These are phyloP conservation scores for Paralvinella palmiformis DNA, from an alignment of 1,140 invertebrate genomes.

Conservation along the genomic window DNA sequence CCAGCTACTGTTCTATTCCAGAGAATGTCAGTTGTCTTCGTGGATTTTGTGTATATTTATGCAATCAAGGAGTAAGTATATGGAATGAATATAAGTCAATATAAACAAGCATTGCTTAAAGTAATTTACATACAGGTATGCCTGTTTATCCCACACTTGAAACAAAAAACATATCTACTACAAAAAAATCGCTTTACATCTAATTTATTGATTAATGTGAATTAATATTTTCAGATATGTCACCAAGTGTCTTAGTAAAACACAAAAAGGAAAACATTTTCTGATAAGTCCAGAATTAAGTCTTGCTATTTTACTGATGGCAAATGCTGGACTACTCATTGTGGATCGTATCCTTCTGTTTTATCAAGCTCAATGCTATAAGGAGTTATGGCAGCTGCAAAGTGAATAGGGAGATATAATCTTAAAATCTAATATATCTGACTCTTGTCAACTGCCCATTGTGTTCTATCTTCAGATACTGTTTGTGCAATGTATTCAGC, in stretches of 20 bases:
- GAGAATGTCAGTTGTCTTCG: conserved; percentile 79
- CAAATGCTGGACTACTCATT: conserved; percentile 83
- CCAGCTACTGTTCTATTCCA: conserved; percentile 79
- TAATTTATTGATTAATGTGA: background rate
- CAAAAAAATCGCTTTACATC: background rate
- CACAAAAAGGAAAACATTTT: conserved; percentile 49
- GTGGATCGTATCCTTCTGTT: conserved; percentile 67
- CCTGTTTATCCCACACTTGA: too few species aligned
- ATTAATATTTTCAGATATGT: conserved; percentile 27
- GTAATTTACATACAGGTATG: too few species aligned
- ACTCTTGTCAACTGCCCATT: too few species aligned
- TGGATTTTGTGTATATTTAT: conserved; percentile 77
- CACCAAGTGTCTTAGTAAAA: conserved; percentile 20
- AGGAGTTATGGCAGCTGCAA: too few species aligned
- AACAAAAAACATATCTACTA: too few species aligned
- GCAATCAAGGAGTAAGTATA: conserved; percentile 60
- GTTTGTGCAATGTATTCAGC: too few species aligned
- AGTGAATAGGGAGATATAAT: too few species aligned
- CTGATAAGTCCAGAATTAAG: conserved; percentile 34
- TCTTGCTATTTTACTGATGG: conserved; percentile 59
- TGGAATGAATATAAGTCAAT: background rate
- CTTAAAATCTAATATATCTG: too few species aligned
- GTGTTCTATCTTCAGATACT: too few species aligned
- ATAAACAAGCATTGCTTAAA: too few species aligned
- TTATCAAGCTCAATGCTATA: too few species aligned